Base-by-base conservation (phyloP, 1,140 invertebrate species). In the Brachionus sp. region DNA sequence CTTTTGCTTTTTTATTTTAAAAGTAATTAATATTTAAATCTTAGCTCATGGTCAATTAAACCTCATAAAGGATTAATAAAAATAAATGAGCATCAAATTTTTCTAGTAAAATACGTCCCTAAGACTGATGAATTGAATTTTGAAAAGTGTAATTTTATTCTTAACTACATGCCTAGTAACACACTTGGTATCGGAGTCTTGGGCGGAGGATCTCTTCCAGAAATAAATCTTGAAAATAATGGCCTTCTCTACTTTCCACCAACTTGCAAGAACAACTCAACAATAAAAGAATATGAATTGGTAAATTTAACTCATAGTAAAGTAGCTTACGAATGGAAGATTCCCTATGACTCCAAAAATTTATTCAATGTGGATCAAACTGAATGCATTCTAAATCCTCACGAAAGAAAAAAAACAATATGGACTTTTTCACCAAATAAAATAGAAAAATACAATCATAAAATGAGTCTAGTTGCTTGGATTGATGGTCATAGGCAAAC, bases 231-330 rank as follows among this genome's bases (percentile, higher is more conserved):
- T 12, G 87, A 88, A 19, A 85, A 85, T 29, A 85, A 88, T 13
- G 88, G 87, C 23, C 84, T 84, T 42, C 85, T 89, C 84, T 89
- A 85, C 85, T 88, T 89, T 80, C 87, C 87, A 62, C 87, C 86
- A 10, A 89, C 88, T 3, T 88, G 87, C 84, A 83, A 87, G 29
- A 87, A 87, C 19, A 88, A 87, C 9, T 78, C 84, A 3, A 86
- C 87, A 3, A 84, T 77, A 7, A 85, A 85, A 53, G 80, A 84
- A 16, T 89, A 89, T 84, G 84, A 83, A 78, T 86, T 89, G 64
- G 87, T 87, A 82, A 89, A 89, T 84, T 80, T 87, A 7, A 87
- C 87, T 1, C 85, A 88, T 44, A 88, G 87, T 64, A 87, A 87
- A 46, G 85, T 89, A 10, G 85, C 85, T 73, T 89, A 86, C 85